Evolutionary conservation across 1,140 invertebrate species (phyloP), one percentile per base, ranked within the genome.

Genomic region (Calycopis cecrops): DNA sequence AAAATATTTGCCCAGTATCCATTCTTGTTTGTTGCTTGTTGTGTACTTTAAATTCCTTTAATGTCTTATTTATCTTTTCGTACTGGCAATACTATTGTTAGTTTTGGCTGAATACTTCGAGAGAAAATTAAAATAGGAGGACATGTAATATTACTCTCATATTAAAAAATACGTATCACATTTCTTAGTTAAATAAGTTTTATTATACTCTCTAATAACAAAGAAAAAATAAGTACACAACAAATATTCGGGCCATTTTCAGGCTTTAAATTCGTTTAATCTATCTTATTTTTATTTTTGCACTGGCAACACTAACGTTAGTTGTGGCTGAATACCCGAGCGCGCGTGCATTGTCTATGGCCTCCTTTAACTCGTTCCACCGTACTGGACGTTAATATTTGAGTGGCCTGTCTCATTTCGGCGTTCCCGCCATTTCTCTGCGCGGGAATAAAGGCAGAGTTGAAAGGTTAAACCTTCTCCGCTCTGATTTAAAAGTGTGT

Each of bases 341-440:
- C 14, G 40, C 6, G 14, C 1, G 1, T n/a, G 38, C 17, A 6
- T 16, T 17, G 17, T 44, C 12, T 12, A 9, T 44, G 9, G 9
- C 40, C 9, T 4, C 6, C 17, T 52, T 52, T 40, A 38, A 40
- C 37, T 40, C 35, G 50, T 14, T 33, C 11, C n/a, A 21, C 34
- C 9, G 11, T 16, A n/a, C 35, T 40, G 8, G 16, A 52, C 9
- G 16, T 52, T 52, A 52, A 52, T 52, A 52, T 42, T 52, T 52
- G 50, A 52, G 50, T 52, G 17, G 12, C 18, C 47, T 18, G 47
- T 37, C 53, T 33, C 11, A 37, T 48, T 21, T 12, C 33, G 10
- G 16, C 10, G 48, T 47, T 37, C 42, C 17, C 12, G 3, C 42
- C 44, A 55, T 55, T 48, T 16, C 21, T 47, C 52, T 11, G 7